Conservation (phyloP, 2,797 vertebrate species). For the Mormyrus proboscirostris region DNA sequence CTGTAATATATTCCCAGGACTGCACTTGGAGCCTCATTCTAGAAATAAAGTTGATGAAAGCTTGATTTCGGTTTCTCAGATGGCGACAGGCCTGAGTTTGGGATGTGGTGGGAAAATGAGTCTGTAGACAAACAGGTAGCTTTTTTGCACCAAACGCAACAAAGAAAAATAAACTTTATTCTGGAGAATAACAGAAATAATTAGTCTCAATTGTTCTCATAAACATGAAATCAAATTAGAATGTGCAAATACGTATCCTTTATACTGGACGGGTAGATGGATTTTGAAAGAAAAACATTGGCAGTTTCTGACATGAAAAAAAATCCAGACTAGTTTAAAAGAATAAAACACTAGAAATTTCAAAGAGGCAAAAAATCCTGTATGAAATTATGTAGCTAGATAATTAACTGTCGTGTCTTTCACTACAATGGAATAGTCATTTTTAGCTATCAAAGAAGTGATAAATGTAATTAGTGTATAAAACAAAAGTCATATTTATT, state of each 20-base stretch:
- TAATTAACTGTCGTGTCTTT: not conserved
- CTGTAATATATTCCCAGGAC: not conserved
- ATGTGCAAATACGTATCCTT: not conserved
- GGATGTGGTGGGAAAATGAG: not conserved
- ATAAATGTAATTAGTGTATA: not conserved
- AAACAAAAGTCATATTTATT: not conserved
- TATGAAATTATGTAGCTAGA: not conserved
- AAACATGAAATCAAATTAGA: not conserved
- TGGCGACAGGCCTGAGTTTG: not conserved
- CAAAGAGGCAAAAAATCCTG: not conserved
- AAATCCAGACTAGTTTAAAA: not conserved
- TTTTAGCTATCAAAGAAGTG: not conserved
- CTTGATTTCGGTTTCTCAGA: not conserved
- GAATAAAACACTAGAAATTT: not conserved
- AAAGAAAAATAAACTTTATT: not conserved
- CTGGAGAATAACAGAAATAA: not conserved
- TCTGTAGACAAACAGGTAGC: not conserved
- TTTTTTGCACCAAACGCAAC: not conserved
- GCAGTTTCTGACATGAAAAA: not conserved
- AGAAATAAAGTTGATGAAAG: not conserved
- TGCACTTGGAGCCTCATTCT: not conserved
- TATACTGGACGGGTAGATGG: not conserved
- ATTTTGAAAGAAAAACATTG: not conserved
- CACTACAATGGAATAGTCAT: not conserved
- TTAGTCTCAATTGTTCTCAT: not conserved